Conservation (phyloP, 1,140 invertebrate species). For the Drosophila jambulina region DNA sequence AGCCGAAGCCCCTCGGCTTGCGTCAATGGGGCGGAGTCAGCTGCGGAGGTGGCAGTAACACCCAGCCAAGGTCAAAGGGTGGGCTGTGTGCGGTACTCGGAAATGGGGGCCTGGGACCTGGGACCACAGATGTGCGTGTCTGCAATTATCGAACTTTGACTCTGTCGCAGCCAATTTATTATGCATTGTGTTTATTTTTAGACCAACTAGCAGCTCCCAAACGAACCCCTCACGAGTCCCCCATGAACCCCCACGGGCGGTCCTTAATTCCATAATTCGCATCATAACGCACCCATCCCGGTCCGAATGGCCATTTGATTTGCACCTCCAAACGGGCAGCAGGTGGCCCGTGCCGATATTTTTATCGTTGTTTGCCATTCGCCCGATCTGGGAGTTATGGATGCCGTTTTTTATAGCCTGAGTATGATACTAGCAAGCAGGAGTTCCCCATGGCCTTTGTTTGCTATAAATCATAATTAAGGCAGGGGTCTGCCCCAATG, state of each 20-base stretch:
- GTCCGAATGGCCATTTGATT: constrained; percentile 48
- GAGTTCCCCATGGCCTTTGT: constrained; percentile 19
- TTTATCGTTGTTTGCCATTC: constrained; percentile 29
- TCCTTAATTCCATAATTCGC: constrained; percentile 41
- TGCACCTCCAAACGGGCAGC: constrained; percentile 43
- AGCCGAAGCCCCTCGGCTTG: constrained; percentile 18
- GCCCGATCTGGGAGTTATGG: constrained; percentile 4
- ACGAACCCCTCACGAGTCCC: constrained; percentile 46
- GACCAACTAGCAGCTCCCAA: constrained; percentile 23
- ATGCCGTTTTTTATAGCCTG: constrained; percentile 3
- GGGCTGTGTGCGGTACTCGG: constrained; percentile 2
- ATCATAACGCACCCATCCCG: constrained; percentile 6
- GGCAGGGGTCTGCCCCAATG: constrained; percentile 8
- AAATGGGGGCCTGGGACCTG: background rate
- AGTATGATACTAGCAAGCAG: constrained; percentile 22
- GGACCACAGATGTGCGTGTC: constrained; percentile 32
- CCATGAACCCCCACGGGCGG: background rate
- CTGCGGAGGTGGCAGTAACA: background rate
- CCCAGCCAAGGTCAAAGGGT: constrained; percentile 33
- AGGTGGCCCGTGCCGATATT: constrained; percentile 49
- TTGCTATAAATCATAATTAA: constrained; percentile 26
- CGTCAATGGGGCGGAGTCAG: constrained; percentile 10
- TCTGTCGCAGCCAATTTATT: constrained; percentile 43
- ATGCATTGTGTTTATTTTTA: constrained; percentile 38
- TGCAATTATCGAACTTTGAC: constrained; percentile 56